Conservation (phyloP, 2,797 vertebrate genomes). For the Aeoliscus strigatus region DNA sequence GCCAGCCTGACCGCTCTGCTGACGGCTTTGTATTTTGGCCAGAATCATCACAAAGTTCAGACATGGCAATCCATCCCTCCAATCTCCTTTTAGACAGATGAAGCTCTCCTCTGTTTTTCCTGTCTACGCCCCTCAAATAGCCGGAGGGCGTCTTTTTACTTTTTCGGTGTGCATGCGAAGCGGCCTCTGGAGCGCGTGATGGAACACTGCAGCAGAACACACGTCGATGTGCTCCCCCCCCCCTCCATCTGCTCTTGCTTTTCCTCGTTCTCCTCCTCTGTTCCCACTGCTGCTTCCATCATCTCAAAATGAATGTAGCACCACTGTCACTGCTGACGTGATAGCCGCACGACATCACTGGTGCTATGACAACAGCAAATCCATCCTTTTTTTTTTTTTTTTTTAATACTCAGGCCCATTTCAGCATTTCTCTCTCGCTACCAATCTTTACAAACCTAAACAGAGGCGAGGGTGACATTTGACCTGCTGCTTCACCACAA, state of each 20-base stretch:
- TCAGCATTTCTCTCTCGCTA: too few species aligned
- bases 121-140: conserved; percentile 26
- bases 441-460: too few species aligned
- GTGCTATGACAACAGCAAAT: conserved; percentile 71
- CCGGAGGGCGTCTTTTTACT: conserved; percentile 37
- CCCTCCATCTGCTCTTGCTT: too few species aligned
- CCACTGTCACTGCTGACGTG: conserved; percentile 55
- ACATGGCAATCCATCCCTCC: conserved; percentile 33
- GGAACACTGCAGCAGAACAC: conserved; percentile 31
- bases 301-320: too few species aligned
- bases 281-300: too few species aligned
- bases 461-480: too few species aligned
- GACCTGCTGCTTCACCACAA: too few species aligned
- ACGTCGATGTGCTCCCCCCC: too few species aligned
- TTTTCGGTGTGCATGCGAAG: conserved; percentile 41
- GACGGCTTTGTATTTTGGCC: conserved; percentile 44
- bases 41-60: conserved; percentile 60
- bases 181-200: conserved; percentile 38
- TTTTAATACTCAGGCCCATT: too few species aligned
- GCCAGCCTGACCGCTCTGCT: conserved; percentile 20
- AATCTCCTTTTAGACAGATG: conserved; percentile 12
- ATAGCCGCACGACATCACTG: conserved; percentile 51
- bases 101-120: conserved; percentile 5
- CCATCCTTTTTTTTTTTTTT: conserved; percentile 44
- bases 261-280: too few species aligned